Conservation (phyloP, 2,888 invertebrate genomes). For the Venustoraphidia nigricollis region DNA sequence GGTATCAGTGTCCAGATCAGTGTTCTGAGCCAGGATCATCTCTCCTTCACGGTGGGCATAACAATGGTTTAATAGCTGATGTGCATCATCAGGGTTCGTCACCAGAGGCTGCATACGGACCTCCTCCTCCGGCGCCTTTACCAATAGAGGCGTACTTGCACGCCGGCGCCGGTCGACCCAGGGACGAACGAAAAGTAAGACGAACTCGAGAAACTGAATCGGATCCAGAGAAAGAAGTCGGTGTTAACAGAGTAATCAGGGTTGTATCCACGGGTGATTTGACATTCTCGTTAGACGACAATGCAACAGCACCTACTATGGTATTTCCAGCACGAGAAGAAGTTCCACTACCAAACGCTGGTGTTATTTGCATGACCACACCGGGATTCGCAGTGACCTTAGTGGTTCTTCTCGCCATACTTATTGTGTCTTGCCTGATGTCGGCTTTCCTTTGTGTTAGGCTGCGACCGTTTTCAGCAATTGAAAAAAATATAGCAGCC, state of each 20-base stretch:
- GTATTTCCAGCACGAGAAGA: constrained; percentile 53
- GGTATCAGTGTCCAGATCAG: constrained; percentile 86
- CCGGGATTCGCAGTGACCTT: constrained; percentile 83
- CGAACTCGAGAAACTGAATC: constrained; percentile 44
- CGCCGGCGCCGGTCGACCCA: constrained; percentile 42
- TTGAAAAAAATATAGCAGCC: constrained; percentile 36
- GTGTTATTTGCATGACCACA: constrained; percentile 83
- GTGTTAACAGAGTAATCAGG: constrained; percentile 73
- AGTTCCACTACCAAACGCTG: constrained; percentile 22
- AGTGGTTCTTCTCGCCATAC: constrained; percentile 64
- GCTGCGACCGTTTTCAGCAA: constrained; percentile 50
- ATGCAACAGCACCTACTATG: constrained; percentile 43
- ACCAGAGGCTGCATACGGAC: constrained; percentile 51
- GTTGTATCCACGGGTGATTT: constrained; percentile 86
- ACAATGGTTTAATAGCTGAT: constrained; percentile 28
- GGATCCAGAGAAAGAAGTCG: constrained; percentile 64
- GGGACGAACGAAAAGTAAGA: constrained; percentile 57
- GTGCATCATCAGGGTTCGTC: constrained; percentile 36
- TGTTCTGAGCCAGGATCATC: constrained; percentile 48
- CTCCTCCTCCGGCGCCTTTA: constrained; percentile 43
- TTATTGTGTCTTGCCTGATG: constrained; percentile 70
- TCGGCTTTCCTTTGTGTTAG: constrained; percentile 76
- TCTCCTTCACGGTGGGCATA: constrained; percentile 16
- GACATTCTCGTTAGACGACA: constrained; percentile 66
- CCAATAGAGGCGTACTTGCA: constrained; percentile 49